Conservation (phyloP, 2,888 invertebrate genomes). For the Herminia tarsipennalis region DNA sequence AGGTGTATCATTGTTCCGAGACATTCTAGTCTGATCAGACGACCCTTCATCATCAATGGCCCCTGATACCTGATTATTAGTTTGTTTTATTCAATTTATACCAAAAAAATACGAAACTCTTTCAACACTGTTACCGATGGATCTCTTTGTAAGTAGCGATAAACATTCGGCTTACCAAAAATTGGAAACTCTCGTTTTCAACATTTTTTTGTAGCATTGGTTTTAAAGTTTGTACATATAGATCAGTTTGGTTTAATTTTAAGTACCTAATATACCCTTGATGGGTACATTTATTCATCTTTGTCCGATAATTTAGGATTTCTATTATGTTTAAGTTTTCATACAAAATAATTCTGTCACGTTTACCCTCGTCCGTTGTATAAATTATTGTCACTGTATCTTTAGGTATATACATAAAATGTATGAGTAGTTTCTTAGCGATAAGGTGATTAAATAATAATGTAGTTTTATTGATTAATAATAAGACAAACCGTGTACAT, state of each 20-base stretch:
- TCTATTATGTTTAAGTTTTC: constrained; percentile 50
- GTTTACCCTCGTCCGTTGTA: constrained; percentile 75
- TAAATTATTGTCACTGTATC: constrained; percentile 81
- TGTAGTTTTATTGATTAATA: constrained; percentile 77
- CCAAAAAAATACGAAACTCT: constrained; percentile 82
- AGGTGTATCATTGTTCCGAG: constrained; percentile 64
- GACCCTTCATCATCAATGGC: constrained; percentile 41
- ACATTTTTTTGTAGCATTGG: constrained; percentile 62
- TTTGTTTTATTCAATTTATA: constrained; percentile 81
- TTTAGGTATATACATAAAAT: constrained; percentile 83
- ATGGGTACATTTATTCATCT: constrained; percentile 65
- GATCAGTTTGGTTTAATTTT: constrained; percentile 65
- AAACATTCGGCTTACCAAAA: constrained; percentile 77
- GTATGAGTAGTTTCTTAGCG: constrained; percentile 81
- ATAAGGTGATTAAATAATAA: constrained; percentile 84
- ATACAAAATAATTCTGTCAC: constrained; percentile 45
- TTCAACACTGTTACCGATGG: constrained; percentile 83
- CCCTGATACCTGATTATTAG: constrained; percentile 75
- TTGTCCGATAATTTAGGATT: constrained; percentile 72
- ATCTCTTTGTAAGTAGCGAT: constrained; percentile 77
- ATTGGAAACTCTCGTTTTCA: constrained; percentile 67
- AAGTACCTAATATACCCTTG: constrained; percentile 55
- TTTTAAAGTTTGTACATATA: constrained; percentile 77
- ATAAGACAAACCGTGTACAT: constrained; percentile 88
- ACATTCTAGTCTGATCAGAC: constrained; percentile 72